Conservation (phyloP, 2,888 invertebrate genomes). For the Phymatocera aterrima region DNA sequence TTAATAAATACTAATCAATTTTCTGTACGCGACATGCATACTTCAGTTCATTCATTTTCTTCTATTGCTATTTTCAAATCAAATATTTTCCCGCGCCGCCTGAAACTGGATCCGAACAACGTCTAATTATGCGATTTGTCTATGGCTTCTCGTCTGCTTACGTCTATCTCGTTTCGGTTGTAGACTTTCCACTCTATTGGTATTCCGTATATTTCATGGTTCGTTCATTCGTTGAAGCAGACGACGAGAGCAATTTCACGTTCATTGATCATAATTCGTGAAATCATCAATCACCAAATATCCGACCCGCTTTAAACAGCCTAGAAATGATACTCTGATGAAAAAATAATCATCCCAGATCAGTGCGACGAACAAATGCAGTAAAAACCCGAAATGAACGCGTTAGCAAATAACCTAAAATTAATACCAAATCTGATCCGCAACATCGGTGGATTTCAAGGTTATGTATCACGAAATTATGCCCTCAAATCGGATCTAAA, state of each 20-base stretch:
- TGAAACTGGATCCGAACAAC: too few species aligned
- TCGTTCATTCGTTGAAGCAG: too few species aligned
- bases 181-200: neutral
- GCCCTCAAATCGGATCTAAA: constrained; percentile 84
- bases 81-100: neutral
- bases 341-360: too few species aligned
- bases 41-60: neutral
- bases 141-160: too few species aligned
- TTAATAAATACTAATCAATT: too few species aligned
- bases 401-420: constrained; percentile 53
- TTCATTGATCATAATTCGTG: neutral
- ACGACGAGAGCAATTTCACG: neutral
- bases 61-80: neutral
- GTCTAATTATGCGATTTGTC: neutral
- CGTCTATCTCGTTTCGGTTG: too few species aligned
- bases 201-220: neutral
- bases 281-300: neutral
- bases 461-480: constrained; percentile 66
- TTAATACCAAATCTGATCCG: constrained; percentile 44
- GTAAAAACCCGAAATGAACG: constrained; percentile 54
- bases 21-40: constrained; percentile 7
- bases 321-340: neutral
- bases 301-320: too few species aligned
- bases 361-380: neutral
- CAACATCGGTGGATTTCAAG: constrained; percentile 50